phyloP scores from a whole-genome alignment of 2,113 vertebrate genomes.

The Labeo catla region DNA sequence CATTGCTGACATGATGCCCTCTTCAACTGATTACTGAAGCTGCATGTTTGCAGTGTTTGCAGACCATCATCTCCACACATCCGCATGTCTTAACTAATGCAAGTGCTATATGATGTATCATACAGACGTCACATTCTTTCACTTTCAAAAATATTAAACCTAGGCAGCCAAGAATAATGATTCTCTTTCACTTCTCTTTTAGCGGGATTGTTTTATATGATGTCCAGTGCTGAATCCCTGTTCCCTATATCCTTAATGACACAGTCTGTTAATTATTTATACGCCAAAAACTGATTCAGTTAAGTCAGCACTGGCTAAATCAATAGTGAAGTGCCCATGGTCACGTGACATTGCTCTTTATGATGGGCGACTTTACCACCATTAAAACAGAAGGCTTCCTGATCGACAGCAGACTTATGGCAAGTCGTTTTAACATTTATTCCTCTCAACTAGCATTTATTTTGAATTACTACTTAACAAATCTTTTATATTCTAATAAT shows the following conservation, averaged over 20 bases:
- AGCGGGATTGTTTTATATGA: neutral
- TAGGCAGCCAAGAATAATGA: neutral
- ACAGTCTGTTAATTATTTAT: conserved; percentile 42
- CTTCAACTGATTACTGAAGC: neutral
- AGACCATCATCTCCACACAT: neutral
- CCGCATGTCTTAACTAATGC: neutral
- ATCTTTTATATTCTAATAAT: neutral
- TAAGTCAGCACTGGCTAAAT: conserved; percentile 36
- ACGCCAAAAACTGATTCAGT: conserved; percentile 38
- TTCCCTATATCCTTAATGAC: conserved; percentile 31
- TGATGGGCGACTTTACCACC: neutral
- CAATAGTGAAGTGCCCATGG: conserved; percentile 36
- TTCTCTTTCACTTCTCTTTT: neutral
- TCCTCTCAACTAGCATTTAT: neutral
- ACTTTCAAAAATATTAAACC: neutral
- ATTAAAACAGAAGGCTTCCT: neutral
- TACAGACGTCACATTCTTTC: neutral
- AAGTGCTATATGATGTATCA: neutral
- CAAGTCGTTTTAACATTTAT: conserved; percentile 3
- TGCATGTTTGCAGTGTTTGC: neutral
- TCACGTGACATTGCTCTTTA: conserved; percentile 32
- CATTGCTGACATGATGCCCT: neutral
- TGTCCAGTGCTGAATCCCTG: conserved; percentile 10
- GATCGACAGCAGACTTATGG: neutral
- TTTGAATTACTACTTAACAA: neutral